Conservation (phyloP, 2,797 vertebrate genomes). For the Lepus oiostolus region DNA sequence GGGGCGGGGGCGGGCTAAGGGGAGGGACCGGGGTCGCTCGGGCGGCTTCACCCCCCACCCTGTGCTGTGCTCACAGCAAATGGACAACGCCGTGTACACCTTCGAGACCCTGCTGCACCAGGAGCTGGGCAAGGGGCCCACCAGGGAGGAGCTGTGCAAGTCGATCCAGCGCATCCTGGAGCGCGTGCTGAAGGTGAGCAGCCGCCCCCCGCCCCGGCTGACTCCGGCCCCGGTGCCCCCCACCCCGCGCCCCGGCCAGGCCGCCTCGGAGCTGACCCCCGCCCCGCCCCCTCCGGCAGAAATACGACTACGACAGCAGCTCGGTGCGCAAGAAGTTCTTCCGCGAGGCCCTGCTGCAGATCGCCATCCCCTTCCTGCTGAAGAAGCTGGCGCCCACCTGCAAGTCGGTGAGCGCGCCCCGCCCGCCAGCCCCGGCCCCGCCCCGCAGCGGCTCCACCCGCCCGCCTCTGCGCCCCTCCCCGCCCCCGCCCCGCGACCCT, state of each 20-base stretch:
- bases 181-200: slow-evolving; percentile 96
- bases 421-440: rapidly evolving
- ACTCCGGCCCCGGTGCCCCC: background rate
- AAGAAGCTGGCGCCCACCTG: slow-evolving; percentile 94
- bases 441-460: too few species aligned
- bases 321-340: slow-evolving; percentile 98
- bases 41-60: background rate
- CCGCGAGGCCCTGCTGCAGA: slow-evolving; percentile 97
- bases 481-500: too few species aligned
- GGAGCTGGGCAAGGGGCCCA: slow-evolving; percentile 91
- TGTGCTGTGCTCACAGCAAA: slow-evolving; percentile 91
- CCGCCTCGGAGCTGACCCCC: rapidly evolving
- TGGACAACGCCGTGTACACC: slow-evolving; percentile 96
- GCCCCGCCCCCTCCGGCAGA: slow-evolving; percentile 86
- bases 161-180: slow-evolving; percentile 96
- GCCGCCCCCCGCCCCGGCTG: rapidly evolving
- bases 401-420: slow-evolving; percentile 89
- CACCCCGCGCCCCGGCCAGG: background rate
- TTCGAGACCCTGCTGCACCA: slow-evolving; percentile 97
- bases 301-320: slow-evolving; percentile 99
- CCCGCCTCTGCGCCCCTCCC: too few species aligned
- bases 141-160: slow-evolving; percentile 93
- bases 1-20: background rate
- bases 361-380: slow-evolving; percentile 97
- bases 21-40: background rate